These are phyloP conservation scores for Drosophila kanapiae DNA, from an alignment of 1,140 invertebrate species.

Conservation along the genomic window DNA sequence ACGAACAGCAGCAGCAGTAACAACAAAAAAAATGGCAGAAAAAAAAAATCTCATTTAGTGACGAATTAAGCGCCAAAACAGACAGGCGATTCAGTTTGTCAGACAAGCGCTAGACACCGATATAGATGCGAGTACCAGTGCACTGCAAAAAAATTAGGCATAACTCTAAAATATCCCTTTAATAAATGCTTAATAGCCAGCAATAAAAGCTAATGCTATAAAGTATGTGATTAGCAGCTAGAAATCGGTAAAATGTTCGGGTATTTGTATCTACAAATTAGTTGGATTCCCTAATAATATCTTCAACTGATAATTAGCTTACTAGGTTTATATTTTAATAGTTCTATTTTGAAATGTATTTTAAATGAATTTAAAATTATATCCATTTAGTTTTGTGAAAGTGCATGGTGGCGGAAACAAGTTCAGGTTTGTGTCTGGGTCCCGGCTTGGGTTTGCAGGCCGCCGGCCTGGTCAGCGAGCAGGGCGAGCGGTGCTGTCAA, in stretches of 20 bases:
- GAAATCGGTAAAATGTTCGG: not conserved
- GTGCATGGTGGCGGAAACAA: slow-evolving; percentile 3
- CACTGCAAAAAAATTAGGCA: slow-evolving; percentile 12
- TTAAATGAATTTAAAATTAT: not conserved
- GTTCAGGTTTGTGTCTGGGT: slow-evolving; percentile 30
- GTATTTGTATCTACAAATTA: not conserved
- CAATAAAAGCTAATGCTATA: too few species aligned
- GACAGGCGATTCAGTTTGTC: slow-evolving; percentile 76
- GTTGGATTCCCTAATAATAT: too few species aligned
- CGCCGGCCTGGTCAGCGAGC: slow-evolving; percentile 14
- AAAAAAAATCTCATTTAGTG: slow-evolving; percentile 84
- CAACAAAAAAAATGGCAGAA: slow-evolving; percentile 19
- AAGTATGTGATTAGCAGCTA: too few species aligned
- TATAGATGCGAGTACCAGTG: slow-evolving; percentile 29
- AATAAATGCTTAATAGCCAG: too few species aligned
- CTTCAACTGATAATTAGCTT: not conserved
- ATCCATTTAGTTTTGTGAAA: not conserved
- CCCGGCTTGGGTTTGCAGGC: slow-evolving; percentile 24
- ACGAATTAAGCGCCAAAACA: slow-evolving; percentile 85
- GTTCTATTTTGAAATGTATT: too few species aligned
- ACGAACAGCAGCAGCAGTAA: slow-evolving; percentile 10
- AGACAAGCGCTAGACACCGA: slow-evolving; percentile 62
- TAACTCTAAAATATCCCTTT: too few species aligned
- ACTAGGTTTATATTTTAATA: too few species aligned
- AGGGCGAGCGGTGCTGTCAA: slow-evolving; percentile 52